Conservation (phyloP, 2,113 vertebrate species). For the Gyps fulvus region DNA sequence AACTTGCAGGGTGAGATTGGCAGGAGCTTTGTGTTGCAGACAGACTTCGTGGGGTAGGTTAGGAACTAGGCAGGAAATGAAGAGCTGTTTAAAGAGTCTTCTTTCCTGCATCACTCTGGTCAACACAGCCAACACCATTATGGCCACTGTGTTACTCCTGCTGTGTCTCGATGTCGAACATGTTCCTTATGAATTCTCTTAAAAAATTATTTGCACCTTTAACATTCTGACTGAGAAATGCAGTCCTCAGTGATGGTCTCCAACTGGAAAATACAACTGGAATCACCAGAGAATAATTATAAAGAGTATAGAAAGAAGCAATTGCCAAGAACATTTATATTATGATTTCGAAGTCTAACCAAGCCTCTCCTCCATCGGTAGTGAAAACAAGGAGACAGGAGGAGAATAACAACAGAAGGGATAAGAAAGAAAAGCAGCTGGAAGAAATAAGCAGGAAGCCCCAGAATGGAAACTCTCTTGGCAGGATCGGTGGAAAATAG, state of each 20-base stretch:
- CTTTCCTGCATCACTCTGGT: neutral
- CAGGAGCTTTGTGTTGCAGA: neutral
- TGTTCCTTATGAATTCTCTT: neutral
- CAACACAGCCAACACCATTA: neutral
- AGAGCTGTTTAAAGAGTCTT: neutral
- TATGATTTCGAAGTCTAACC: slow-evolving; percentile 31
- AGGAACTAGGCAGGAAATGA: neutral
- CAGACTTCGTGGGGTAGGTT: neutral
- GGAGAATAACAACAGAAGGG: slow-evolving; percentile 62
- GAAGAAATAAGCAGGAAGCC: slow-evolving; percentile 64
- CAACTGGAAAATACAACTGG: slow-evolving; percentile 1
- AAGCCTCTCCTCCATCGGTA: neutral
- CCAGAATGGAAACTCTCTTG: slow-evolving; percentile 60
- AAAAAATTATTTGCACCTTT: neutral
- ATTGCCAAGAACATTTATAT: slow-evolving; percentile 54
- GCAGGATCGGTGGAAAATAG: slow-evolving; percentile 57
- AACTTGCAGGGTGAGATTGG: neutral
- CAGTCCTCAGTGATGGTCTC: neutral
- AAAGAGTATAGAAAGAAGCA: slow-evolving; percentile 43
- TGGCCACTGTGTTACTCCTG: neutral
- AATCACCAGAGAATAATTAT: neutral
- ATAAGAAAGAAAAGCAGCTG: slow-evolving; percentile 63
- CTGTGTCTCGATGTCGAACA: neutral
- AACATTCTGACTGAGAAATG: neutral
- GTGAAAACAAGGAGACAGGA: slow-evolving; percentile 52